These are phyloP conservation scores for Poeciliopsis turneri DNA, from an alignment of 2,797 vertebrate species.

Conservation along the genomic window DNA sequence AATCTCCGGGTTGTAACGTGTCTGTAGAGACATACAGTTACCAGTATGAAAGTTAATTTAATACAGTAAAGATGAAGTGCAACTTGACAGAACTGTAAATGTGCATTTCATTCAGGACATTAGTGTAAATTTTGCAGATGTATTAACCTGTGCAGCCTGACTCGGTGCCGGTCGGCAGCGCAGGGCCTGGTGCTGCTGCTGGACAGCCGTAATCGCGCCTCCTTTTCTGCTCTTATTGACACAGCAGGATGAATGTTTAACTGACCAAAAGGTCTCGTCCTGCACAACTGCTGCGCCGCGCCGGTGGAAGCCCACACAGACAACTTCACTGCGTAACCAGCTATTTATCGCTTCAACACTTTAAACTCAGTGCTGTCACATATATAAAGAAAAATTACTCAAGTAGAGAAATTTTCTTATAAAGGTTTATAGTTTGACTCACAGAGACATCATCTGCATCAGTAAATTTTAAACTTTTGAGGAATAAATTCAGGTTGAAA, in stretches of 20 bases:
- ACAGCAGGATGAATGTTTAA: conserved; percentile 48
- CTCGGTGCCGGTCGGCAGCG: not conserved
- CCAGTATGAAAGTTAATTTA: no score
- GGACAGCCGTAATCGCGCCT: conserved; percentile 13
- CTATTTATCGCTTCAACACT: not conserved
- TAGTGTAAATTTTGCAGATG: no score
- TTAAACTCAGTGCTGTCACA: not conserved
- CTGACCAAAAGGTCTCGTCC: conserved; percentile 42
- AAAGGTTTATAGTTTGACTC: not conserved
- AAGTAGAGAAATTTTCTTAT: not conserved
- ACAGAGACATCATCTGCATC: not conserved
- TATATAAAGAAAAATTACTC: not conserved
- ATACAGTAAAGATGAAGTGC: no score
- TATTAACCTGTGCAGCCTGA: not conserved
- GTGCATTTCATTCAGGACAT: no score
- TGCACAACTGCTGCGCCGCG: conserved; percentile 32
- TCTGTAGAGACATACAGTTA: no score
- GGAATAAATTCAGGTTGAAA: not conserved
- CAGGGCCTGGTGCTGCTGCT: conserved; percentile 12
- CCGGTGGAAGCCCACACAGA: conserved; percentile 10
- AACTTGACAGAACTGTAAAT: no score
- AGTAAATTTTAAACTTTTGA: not conserved
- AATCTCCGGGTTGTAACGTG: no score
- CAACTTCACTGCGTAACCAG: not conserved
- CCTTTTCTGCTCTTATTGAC: conserved; percentile 50